Conservation (phyloP, 1,140 invertebrate species). For the Neodiprion virginianus region DNA sequence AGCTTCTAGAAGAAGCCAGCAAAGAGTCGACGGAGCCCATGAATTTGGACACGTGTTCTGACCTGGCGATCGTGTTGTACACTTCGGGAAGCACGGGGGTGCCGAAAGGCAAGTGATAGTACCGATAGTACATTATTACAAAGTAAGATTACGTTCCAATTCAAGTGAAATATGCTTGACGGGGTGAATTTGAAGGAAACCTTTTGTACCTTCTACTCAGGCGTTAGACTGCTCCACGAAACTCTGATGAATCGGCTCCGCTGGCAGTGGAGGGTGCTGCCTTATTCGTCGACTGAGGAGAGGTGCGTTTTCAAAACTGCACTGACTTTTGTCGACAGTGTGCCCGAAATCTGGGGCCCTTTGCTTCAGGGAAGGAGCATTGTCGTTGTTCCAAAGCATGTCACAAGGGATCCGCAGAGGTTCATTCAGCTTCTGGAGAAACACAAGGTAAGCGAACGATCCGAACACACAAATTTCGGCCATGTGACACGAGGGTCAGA, state of each 20-base stretch:
- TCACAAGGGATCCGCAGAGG: conserved; percentile 77
- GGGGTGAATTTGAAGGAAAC: no score
- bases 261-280: conserved; percentile 85
- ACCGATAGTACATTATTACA: no score
- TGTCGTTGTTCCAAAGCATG: conserved; percentile 73
- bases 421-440: conserved; percentile 72
- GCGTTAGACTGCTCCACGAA: conserved; percentile 82
- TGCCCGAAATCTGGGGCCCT: conserved; percentile 85
- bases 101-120: conserved; percentile 78
- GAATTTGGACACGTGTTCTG: conserved; percentile 42
- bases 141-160: no score
- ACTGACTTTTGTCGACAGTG: conserved; percentile 87
- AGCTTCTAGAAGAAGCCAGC: conserved; percentile 58
- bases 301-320: conserved; percentile 86
- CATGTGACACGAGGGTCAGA: no score
- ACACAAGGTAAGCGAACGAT: conserved; percentile 65
- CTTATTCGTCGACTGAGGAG: conserved; percentile 70
- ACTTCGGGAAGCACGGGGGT: conserved; percentile 93
- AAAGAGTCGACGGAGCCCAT: conserved; percentile 49
- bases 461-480: background rate
- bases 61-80: conserved; percentile 82
- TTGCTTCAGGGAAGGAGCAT: conserved; percentile 75
- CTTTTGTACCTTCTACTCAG: conserved; percentile 44
- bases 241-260: conserved; percentile 79
- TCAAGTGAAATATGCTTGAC: no score